A percentile compares a stretch with the other conserved stretches of the same genome.
phyloP scores from a whole-genome alignment of 2,113 vertebrate species.

The Bos indicus region DNA sequence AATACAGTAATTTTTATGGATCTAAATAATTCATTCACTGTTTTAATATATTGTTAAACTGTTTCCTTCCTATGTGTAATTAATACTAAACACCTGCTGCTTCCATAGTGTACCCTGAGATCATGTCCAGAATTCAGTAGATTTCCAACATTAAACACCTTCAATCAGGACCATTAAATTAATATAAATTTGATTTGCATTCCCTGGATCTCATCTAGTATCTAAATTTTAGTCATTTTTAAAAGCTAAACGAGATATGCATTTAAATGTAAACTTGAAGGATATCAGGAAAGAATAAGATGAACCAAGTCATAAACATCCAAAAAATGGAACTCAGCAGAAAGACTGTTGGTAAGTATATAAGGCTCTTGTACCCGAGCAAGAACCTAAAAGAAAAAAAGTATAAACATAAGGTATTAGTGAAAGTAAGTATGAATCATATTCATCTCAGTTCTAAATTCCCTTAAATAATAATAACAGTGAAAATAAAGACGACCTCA shows the following conservation, averaged over 20 bases:
- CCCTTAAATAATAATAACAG: background rate
- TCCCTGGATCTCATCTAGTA: background rate
- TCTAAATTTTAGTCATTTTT: background rate
- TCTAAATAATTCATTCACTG: background rate
- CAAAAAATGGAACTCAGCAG: slow-evolving; percentile 92
- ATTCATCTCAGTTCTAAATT: background rate
- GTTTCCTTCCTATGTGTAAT: background rate
- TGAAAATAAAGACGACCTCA: background rate
- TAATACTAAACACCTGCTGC: background rate
- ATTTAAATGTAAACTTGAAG: slow-evolving; percentile 76
- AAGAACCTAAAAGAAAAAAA: slow-evolving; percentile 81
- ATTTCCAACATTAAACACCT: slow-evolving; percentile 16
- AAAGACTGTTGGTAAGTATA: slow-evolving; percentile 83
- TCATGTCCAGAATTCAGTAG: background rate
- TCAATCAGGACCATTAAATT: slow-evolving; percentile 21
- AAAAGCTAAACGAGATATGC: slow-evolving; percentile 1
- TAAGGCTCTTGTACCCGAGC: slow-evolving; percentile 77
- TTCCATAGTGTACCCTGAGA: background rate
- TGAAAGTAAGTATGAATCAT: background rate
- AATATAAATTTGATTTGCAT: background rate
- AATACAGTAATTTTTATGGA: background rate
- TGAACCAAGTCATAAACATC: slow-evolving; percentile 93
- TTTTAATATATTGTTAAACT: background rate
- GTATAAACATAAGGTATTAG: slow-evolving; percentile 12
- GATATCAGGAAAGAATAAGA: slow-evolving; percentile 96